Evolutionary conservation across 2,113 vertebrate species (phyloP), one percentile per base, ranked within the genome.

Genomic region (Rana temporaria): DNA sequence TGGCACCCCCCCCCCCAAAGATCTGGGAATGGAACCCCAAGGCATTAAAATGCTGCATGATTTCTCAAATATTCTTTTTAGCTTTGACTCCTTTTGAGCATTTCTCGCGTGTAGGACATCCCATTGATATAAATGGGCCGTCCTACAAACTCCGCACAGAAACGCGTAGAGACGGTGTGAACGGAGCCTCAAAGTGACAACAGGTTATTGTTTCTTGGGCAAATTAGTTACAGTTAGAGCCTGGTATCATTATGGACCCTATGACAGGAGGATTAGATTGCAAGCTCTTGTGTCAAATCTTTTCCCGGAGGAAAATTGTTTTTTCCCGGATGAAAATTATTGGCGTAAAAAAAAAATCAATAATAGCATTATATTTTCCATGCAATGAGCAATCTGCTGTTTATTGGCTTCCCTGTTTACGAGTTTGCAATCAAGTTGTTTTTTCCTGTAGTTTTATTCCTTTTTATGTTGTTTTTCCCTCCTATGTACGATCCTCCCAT

Each of bases 401-500:
- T 59, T 19, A 59, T 26, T 34, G 56, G 32, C 32, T 56, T 18
- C 22, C 42, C 18, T 0, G 15, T 60, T 62, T 75, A 75, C n/a
- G 26, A 62, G 30, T n/a, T 60, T 0, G 18, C 38, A 38, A 60
- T 60, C 3, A n/a, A 5, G 2, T 74, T 70, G 24, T 60, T 74
- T 63, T 65, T 74, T 74, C 38, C 34, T 34, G 6, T 42, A 15
- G 70, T 53, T 73, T 57, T 73, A 75, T 60, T 60, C 30, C 20
- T 59, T 57, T 53, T 16, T 38, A 42, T 75, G 72, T 18, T 30
- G 59, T 73, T 30, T 42, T 60, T 34, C 42, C 34, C 57, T 75
- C 30, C 30, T 20, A 20, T 19, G 57, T 38, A 38, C 55, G 6
- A 85, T 83, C 67, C 79, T 85, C 82, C 82, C 82, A 80, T 74